These are phyloP conservation scores for Parazoanthus darwini DNA, from an alignment of 92 coral and sea anemone species.

Conservation along the genomic window DNA sequence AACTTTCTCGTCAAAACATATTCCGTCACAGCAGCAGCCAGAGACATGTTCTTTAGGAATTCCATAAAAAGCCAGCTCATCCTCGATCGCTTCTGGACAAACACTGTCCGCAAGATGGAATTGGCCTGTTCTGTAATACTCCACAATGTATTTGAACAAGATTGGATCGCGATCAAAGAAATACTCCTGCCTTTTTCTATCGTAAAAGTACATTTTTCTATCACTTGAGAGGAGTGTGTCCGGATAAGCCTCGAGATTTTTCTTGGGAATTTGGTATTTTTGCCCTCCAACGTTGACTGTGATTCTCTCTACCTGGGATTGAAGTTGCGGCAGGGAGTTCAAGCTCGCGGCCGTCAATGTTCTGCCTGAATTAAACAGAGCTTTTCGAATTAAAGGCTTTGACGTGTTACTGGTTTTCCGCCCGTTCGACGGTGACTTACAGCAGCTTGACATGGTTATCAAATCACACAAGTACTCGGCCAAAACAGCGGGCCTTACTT, in stretches of 20 bases:
- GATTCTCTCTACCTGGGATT: slow-evolving; percentile 48
- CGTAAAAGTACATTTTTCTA: slow-evolving; percentile 66
- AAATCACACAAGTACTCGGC: neutral
- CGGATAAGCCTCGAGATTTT: slow-evolving; percentile 75
- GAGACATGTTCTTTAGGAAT: slow-evolving; percentile 72
- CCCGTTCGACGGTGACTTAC: neutral
- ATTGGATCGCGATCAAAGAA: slow-evolving; percentile 93
- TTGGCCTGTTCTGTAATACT: slow-evolving; percentile 83
- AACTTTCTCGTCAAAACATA: slow-evolving; percentile 54
- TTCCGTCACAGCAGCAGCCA: slow-evolving; percentile 81
- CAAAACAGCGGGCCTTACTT: neutral
- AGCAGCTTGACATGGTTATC: slow-evolving; percentile 15
- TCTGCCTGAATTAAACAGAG: slow-evolving; percentile 31
- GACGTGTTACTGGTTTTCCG: slow-evolving; percentile 17
- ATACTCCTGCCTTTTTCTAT: slow-evolving; percentile 72
- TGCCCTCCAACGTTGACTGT: slow-evolving; percentile 87
- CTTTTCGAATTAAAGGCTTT: slow-evolving; percentile 44
- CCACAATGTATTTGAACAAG: slow-evolving; percentile 77
- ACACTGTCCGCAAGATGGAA: slow-evolving; percentile 72
- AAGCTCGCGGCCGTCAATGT: slow-evolving; percentile 20
- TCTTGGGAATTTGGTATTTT: slow-evolving; percentile 76
- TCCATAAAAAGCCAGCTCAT: slow-evolving; percentile 77
- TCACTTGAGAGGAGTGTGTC: slow-evolving; percentile 88
- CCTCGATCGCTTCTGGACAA: slow-evolving; percentile 82
- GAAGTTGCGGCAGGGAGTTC: slow-evolving; percentile 26